Base-by-base conservation (phyloP, 2,888 invertebrate genomes). In the Mythimna impura region DNA sequence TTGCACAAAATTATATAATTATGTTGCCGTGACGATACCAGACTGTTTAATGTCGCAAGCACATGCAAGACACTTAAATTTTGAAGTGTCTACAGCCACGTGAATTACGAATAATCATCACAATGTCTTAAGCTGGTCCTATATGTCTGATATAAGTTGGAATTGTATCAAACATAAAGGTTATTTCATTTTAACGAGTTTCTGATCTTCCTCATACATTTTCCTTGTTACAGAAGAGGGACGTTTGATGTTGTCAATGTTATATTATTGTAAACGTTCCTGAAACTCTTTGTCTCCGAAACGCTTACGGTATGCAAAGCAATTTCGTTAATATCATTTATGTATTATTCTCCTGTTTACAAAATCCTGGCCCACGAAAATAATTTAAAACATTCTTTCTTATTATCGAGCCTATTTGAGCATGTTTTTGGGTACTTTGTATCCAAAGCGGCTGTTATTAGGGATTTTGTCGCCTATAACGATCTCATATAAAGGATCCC, bases 401-500 rank as follows among this genome's bases (percentile, higher is more conserved):
- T 52, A 66, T 75, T 80, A 70, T 17, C 30, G 25, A 30, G 25
- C 63, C 52, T 66, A 80, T 80, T 75, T 57, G 62, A 54, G 47
- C 47, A 60, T 76, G 50, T 66, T 79, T 70, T 57, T 52, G 22
- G 71, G 34, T 36, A 81, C 58, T 66, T 81, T 76, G 62, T 66
- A 66, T 66, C 52, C 65, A 66, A 60, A 57, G 50, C 22, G 43
- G 20, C 43, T 55, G 14, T 50, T 81, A 66, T 81, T 71, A 64
- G 52, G 71, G 55, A 55, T 81, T 74, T 80, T 71, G 70, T 71
- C 71, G 58, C 66, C 55, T 71, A 64, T 81, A 76, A 81, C 66
- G 43, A 64, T 66, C 30, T 43, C 36, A n/a, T 81, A 40, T 12
- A 47, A 7, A n/a, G 36, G 63, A 64, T 66, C 57, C 30, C 57